A percentile compares a stretch with the other conserved stretches of the same genome.
Conservation (phyloP, 2,888 invertebrate species). For the Rhodophaea formosa region DNA sequence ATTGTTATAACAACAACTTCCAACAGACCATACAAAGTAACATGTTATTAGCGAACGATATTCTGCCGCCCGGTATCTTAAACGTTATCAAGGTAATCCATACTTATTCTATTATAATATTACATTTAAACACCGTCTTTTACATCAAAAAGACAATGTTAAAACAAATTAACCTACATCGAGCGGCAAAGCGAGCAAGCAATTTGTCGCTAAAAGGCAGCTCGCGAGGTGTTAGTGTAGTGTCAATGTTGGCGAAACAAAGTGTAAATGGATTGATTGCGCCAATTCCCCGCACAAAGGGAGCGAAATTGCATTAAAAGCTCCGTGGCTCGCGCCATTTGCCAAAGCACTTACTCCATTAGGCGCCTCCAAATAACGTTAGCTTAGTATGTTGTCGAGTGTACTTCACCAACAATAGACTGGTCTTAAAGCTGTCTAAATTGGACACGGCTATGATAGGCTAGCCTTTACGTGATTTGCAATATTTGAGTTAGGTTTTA, state of each 20-base stretch:
- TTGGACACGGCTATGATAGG: slow-evolving; percentile 9
- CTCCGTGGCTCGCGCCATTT: slow-evolving; percentile 77
- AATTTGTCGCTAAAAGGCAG: slow-evolving; percentile 16
- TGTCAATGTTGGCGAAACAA: slow-evolving; percentile 63
- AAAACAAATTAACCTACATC: slow-evolving; percentile 13
- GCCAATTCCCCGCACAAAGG: slow-evolving; percentile 80
- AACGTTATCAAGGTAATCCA: no score
- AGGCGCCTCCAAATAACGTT: slow-evolving; percentile 75
- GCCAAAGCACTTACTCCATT: slow-evolving; percentile 78
- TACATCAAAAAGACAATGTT: neutral
- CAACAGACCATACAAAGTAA: no score
- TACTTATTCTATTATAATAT: no score
- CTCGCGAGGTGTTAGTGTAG: slow-evolving; percentile 15
- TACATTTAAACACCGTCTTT: neutral
- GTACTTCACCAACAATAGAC: slow-evolving; percentile 36
- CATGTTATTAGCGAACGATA: no score
- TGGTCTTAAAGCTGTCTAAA: slow-evolving; percentile 22
- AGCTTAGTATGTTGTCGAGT: slow-evolving; percentile 63
- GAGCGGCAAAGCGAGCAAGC: neutral
- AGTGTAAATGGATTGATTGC: slow-evolving; percentile 82
- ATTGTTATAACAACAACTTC: no score
- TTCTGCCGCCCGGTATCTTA: no score
- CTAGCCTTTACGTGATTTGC: neutral
- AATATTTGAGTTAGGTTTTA: neutral
- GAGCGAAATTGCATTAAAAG: slow-evolving; percentile 78